phyloP scores from a whole-genome alignment of 2,113 vertebrate species.

The Aix galericulata region DNA sequence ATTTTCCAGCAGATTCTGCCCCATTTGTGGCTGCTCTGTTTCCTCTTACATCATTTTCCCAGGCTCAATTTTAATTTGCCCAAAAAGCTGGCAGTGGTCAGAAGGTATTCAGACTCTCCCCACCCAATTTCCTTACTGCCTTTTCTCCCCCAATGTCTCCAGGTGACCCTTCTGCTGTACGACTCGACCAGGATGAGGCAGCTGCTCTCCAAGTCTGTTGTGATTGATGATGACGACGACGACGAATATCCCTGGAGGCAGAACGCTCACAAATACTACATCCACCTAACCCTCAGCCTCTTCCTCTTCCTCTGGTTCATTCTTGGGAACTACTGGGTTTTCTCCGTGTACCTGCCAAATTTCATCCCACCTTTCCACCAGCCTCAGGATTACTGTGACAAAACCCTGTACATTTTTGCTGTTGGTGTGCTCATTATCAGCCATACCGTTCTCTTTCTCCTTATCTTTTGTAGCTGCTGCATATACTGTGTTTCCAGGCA shows the following conservation, averaged over 20 bases:
- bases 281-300: constrained; percentile 73
- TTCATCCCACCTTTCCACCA: constrained; percentile 77
- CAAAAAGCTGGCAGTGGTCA: background rate
- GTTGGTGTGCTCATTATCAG: constrained; percentile 70
- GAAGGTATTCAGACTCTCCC: background rate
- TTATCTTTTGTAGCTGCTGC: constrained; percentile 64
- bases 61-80: background rate
- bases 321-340: constrained; percentile 77
- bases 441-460: constrained; percentile 57
- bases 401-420: constrained; percentile 73
- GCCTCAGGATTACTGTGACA: constrained; percentile 76
- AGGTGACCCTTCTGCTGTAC: constrained; percentile 74
- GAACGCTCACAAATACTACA: constrained; percentile 72
- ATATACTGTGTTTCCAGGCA: constrained; percentile 62
- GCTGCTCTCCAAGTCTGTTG: constrained; percentile 76
- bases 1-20: background rate
- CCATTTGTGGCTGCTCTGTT: background rate
- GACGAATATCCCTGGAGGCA: constrained; percentile 77
- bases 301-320: constrained; percentile 79
- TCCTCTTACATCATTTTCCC: background rate
- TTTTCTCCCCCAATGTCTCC: background rate
- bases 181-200: constrained; percentile 74
- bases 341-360: constrained; percentile 73
- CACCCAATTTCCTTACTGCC: background rate
- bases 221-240: constrained; percentile 67